phyloP scores from a whole-genome alignment of 2,888 invertebrate species.

The Dolichopus griseipennis region DNA sequence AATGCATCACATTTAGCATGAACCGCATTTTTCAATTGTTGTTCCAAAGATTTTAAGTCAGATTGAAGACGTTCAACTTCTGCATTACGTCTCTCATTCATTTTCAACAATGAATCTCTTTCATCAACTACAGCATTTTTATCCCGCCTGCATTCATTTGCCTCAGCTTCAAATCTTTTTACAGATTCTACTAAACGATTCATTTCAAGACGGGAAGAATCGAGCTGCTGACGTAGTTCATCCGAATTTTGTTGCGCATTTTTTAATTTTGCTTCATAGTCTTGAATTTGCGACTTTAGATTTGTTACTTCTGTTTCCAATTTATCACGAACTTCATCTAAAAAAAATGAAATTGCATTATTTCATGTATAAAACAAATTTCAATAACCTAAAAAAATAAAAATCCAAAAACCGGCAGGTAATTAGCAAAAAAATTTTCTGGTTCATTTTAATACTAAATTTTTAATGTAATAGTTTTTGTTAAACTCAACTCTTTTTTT shows the following conservation, averaged over 20 bases:
- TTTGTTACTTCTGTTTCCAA: slow-evolving; percentile 50
- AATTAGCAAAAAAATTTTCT: background rate
- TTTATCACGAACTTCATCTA: slow-evolving; percentile 51
- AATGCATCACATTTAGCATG: slow-evolving; percentile 77
- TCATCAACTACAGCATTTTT: slow-evolving; percentile 65
- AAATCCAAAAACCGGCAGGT: too few relatives aligned
- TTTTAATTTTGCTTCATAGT: slow-evolving; percentile 53
- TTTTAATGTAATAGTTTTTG: too few relatives aligned
- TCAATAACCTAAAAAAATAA: too few relatives aligned
- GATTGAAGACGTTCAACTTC: slow-evolving; percentile 65
- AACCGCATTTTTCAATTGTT: slow-evolving; percentile 65
- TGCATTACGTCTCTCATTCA: slow-evolving; percentile 60
- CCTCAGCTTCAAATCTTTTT: slow-evolving; percentile 56
- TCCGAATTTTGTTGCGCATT: slow-evolving; percentile 53
- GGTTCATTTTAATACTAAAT: background rate
- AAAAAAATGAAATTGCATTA: background rate
- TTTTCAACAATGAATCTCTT: slow-evolving; percentile 61
- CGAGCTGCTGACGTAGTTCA: slow-evolving; percentile 57
- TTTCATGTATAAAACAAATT: background rate
- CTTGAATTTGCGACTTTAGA: slow-evolving; percentile 54
- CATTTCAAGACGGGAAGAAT: slow-evolving; percentile 54
- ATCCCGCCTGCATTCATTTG: slow-evolving; percentile 57
- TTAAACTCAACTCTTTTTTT: too few relatives aligned
- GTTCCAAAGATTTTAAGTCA: slow-evolving; percentile 59
- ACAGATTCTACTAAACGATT: slow-evolving; percentile 56